Conservation (phyloP, 2,797 vertebrate genomes). For the Eurystomus glaucurus region DNA sequence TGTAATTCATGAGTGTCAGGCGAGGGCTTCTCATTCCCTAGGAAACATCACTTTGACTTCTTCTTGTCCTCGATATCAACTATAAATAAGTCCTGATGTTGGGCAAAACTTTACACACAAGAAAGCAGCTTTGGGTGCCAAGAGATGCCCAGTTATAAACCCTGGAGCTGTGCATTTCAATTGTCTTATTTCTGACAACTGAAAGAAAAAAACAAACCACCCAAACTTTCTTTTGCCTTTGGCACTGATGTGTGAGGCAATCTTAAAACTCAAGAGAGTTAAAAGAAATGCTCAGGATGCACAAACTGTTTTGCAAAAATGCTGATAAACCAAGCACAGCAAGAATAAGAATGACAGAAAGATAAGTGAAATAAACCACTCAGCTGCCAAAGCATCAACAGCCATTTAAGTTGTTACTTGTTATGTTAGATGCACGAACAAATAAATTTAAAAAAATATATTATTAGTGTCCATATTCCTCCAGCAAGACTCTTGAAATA, state of each 20-base stretch:
- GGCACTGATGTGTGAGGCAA: neutral
- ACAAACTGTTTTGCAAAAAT: neutral
- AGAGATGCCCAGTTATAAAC: neutral
- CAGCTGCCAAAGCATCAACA: neutral
- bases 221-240: neutral
- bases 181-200: neutral
- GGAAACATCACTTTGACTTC: conserved; percentile 65
- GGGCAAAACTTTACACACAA: neutral
- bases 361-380: neutral
- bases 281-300: neutral
- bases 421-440: neutral
- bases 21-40: conserved; percentile 60
- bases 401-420: neutral
- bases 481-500: neutral
- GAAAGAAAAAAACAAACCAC: neutral
- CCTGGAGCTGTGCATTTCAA: neutral
- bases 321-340: neutral
- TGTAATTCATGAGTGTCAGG: conserved; percentile 72
- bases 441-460: neutral
- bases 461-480: neutral
- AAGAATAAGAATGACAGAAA: neutral
- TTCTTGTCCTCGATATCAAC: conserved; percentile 49
- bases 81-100: conserved; percentile 15
- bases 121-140: neutral
- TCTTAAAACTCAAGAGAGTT: neutral